Base-by-base conservation (phyloP, 2,888 invertebrate genomes). In the Chalcosyrphus nemorum region DNA sequence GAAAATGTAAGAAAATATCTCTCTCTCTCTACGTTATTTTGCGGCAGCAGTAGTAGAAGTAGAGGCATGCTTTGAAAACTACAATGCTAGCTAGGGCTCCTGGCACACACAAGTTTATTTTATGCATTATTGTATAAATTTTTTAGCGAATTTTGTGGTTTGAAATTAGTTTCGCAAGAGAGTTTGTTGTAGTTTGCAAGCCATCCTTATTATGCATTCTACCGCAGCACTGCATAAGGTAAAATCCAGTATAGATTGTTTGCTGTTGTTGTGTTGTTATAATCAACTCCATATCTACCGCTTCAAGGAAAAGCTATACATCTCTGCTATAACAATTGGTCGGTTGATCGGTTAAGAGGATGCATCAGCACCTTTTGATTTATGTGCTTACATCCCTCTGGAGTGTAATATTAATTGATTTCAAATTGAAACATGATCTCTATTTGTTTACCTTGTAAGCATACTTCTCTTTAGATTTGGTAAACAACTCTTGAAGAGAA, bases 121-220 rank as follows among this genome's bases (percentile, higher is more conserved):
- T 54, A 54, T 38, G 45, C 54, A 56, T 45, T 74, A 35, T 65
- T 65, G 54, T 52, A 63, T 74, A 45, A 56, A 56, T 74, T 24
- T 63, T 43, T 52, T 27, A 57, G 47, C 35, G 38, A 38, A 35
- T 50, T 41, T 11, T 72, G 72, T 50, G 57, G 70, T 47, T 45
- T 45, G 7, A 52, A 61, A 72, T 29, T 50, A 17, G 56, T 57
- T 13, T 59, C 24, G 35, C n/a, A 29, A 6, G 1, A 29, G n/a
- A 35, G 17, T 32, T 41, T 41, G 32, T 27, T 3, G n/a, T n/a
- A 2, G 13, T 32, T 45, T 61, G 61, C 63, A 65, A 47, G 63
- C 47, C n/a, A 35, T 19, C 27, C 27, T 59, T 29, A 27, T 66
- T 59, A 57, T 59, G 50, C 17, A 59, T 71, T 59, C 47, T 15